These are phyloP conservation scores for Plemyria rubiginata DNA, from an alignment of 2,888 invertebrate genomes.

Conservation along the genomic window DNA sequence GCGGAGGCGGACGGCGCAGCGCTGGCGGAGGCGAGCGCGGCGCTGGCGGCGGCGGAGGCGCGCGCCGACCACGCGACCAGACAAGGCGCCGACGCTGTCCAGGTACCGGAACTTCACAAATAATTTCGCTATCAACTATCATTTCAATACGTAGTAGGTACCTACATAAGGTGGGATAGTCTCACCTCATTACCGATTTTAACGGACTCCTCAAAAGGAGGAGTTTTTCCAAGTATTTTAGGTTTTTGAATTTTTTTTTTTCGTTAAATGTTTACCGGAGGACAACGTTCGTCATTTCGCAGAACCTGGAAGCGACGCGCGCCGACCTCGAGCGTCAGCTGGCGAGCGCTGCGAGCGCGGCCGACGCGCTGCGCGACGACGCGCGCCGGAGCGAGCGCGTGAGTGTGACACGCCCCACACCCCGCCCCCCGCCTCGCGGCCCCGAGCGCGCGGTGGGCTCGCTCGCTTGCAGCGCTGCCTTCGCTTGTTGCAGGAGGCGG, in stretches of 20 bases:
- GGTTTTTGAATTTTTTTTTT: no score
- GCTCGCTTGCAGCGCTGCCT: background rate
- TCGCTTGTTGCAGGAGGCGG: conserved; percentile 9
- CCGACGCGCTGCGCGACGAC: conserved; percentile 16
- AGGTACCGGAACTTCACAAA: background rate
- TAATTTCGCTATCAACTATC: no score
- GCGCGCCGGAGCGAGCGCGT: conserved; percentile 13
- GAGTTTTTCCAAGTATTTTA: no score
- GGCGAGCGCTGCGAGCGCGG: background rate
- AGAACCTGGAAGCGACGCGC: conserved; percentile 12
- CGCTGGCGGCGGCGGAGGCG: conserved; percentile 20
- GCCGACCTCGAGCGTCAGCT: conserved; percentile 17
- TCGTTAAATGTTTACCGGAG: no score
- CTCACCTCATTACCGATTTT: no score
- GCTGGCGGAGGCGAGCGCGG: conserved; percentile 32
- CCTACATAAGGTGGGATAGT: no score
- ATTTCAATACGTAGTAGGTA: no score
- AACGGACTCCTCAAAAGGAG: no score
- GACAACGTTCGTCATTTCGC: no score
- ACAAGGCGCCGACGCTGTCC: background rate
- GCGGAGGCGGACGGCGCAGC: conserved; percentile 41
- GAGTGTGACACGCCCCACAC: background rate
- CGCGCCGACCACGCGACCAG: background rate
- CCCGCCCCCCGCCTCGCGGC: background rate
- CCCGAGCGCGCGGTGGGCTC: background rate